Percentiles rank a stretch among this genome's conserved stretches.
phyloP scores from a whole-genome alignment of 2,113 vertebrate genomes.

The Dendropsophus ebraccatus region DNA sequence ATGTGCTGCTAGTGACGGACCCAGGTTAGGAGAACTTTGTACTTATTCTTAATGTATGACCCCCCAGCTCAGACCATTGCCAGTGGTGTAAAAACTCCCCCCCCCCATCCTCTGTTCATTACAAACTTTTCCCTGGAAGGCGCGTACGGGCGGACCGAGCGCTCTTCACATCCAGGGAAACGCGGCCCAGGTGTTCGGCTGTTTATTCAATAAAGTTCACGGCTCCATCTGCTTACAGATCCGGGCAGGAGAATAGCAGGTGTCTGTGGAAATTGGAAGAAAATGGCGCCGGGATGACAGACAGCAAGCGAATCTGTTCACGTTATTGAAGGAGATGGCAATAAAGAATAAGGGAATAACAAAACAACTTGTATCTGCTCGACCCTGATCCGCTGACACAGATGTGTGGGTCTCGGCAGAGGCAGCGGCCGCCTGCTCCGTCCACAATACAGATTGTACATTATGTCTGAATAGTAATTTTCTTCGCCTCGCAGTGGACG shows the following conservation, averaged over 20 bases:
- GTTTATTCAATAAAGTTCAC: constrained; percentile 39
- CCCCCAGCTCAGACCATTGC: not conserved
- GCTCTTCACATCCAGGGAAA: constrained; percentile 21
- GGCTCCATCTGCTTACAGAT: constrained; percentile 36
- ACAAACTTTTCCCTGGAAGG: constrained; percentile 32
- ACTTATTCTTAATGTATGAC: too few relatives aligned
- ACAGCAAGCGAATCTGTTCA: constrained; percentile 16
- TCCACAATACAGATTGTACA: not conserved
- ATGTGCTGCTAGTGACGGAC: too few relatives aligned
- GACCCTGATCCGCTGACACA: constrained; percentile 3
- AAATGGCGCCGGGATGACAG: constrained; percentile 39
- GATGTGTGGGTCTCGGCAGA: not conserved
- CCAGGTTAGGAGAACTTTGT: too few relatives aligned
- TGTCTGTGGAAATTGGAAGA: constrained; percentile 41
- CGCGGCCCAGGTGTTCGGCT: not conserved
- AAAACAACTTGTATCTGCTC: constrained; percentile 26
- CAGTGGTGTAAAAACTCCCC: not conserved
- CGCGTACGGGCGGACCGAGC: not conserved
- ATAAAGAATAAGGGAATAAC: not conserved
- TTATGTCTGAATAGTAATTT: not conserved
- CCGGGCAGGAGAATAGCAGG: constrained; percentile 39
- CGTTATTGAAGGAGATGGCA: not conserved
- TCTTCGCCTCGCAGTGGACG: not conserved
- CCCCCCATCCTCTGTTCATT: not conserved
- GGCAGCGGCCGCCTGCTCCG: not conserved